Percentiles rank a stretch among this genome's conserved stretches.
These are phyloP conservation scores for Agrotis segetum DNA, from an alignment of 2,888 invertebrate species.

Conservation along the genomic window DNA sequence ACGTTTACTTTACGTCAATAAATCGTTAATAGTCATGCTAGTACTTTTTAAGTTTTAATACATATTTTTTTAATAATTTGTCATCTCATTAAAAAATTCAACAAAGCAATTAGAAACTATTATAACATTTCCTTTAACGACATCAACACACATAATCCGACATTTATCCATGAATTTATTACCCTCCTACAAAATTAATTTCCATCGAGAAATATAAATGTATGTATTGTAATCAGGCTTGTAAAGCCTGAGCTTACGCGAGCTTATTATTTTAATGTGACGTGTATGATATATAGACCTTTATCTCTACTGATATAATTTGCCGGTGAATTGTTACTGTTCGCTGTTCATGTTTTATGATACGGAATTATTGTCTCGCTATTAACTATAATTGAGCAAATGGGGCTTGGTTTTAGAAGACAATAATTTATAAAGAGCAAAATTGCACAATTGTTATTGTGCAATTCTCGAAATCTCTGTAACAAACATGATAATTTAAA, in stretches of 20 bases:
- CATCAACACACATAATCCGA: not conserved
- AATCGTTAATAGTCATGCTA: too few relatives aligned
- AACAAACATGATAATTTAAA: too few relatives aligned
- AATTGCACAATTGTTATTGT: too few relatives aligned
- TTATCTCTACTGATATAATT: constrained; percentile 61
- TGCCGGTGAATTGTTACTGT: constrained; percentile 45
- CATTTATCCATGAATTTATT: constrained; percentile 22
- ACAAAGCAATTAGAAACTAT: not conserved
- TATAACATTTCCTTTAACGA: not conserved
- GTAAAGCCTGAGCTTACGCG: constrained; percentile 55
- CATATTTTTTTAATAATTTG: too few relatives aligned
- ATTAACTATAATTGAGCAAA: constrained; percentile 21
- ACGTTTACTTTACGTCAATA: too few relatives aligned
- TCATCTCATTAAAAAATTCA: too few relatives aligned
- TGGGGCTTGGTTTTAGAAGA: not conserved
- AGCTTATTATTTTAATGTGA: constrained; percentile 65
- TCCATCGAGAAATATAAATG: constrained; percentile 53
- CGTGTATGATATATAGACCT: constrained; percentile 62
- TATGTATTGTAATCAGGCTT: constrained; percentile 60
- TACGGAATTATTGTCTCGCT: constrained; percentile 42
- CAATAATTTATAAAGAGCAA: not conserved
- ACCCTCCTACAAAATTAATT: constrained; percentile 53
- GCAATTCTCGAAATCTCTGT: too few relatives aligned
- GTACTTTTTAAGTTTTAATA: too few relatives aligned
- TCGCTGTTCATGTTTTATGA: constrained; percentile 34